Conservation (phyloP, 2,888 invertebrate genomes). For the Cheilosia variabilis region DNA sequence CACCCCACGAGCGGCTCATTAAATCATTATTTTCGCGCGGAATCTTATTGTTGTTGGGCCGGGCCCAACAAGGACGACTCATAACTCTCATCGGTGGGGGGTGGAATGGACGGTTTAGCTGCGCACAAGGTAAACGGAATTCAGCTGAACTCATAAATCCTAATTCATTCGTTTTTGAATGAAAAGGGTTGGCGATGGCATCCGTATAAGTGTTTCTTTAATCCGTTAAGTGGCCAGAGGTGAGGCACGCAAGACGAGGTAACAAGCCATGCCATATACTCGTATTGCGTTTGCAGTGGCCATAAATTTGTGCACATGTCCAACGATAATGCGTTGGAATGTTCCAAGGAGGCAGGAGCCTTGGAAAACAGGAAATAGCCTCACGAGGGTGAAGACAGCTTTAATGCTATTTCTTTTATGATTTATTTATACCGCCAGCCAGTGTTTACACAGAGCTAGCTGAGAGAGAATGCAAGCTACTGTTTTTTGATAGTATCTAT, state of each 20-base stretch:
- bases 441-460: slow-evolving; percentile 3
- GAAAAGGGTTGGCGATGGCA: slow-evolving; percentile 63
- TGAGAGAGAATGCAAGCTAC: slow-evolving; percentile 19
- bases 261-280: neutral
- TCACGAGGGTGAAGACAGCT: slow-evolving; percentile 68
- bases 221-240: slow-evolving; percentile 69
- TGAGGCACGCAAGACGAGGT: slow-evolving; percentile 9
- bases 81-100: neutral
- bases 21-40: slow-evolving; percentile 66
- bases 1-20: slow-evolving; percentile 46
- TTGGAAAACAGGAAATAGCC: slow-evolving; percentile 58
- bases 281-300: slow-evolving; percentile 71
- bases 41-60: slow-evolving; percentile 30
- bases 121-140: slow-evolving; percentile 45
- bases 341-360: slow-evolving; percentile 19
- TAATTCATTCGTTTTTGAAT: slow-evolving; percentile 65
- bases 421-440: slow-evolving; percentile 67
- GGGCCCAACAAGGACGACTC: neutral
- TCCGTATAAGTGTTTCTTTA: slow-evolving; percentile 74
- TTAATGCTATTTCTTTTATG: slow-evolving; percentile 66
- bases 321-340: slow-evolving; percentile 63
- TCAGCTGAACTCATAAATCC: slow-evolving; percentile 64
- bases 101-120: slow-evolving; percentile 15
- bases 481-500: slow-evolving; percentile 5
- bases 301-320: slow-evolving; percentile 72